A percentile compares a stretch with the other conserved stretches of the same genome.
Conservation (phyloP, 2,113 vertebrate species). For the Oreotrochilus melanogaster region DNA sequence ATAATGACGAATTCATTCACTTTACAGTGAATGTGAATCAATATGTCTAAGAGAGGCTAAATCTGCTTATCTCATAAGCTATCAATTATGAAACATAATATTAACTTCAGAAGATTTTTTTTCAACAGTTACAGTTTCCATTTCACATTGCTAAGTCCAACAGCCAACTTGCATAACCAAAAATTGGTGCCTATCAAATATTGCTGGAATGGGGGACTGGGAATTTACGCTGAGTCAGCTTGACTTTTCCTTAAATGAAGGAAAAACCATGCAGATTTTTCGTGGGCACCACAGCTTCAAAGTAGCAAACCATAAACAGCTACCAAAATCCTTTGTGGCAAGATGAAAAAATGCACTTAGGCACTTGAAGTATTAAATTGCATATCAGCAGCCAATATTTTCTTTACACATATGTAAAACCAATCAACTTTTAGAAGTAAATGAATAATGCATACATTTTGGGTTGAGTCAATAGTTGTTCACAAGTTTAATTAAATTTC, state of each 20-base stretch:
- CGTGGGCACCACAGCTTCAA: not conserved
- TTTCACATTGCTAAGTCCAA: not conserved
- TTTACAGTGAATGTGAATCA: not conserved
- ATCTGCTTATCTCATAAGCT: not conserved
- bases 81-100: not conserved
- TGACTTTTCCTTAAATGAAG: not conserved
- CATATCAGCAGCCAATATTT: not conserved
- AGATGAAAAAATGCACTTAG: not conserved
- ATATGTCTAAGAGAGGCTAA: not conserved
- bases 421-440: not conserved
- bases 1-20: not conserved
- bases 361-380: not conserved
- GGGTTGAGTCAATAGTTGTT: not conserved
- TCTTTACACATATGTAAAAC: not conserved
- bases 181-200: not conserved
- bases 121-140: not conserved
- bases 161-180: not conserved
- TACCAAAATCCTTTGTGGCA: not conserved
- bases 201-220: not conserved
- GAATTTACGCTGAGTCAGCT: not conserved
- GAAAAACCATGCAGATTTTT: not conserved
- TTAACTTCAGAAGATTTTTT: not conserved
- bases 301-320: not conserved
- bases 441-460: not conserved
- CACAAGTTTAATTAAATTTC: not conserved